Base-by-base conservation (phyloP, 2,888 invertebrate species). In the Athalia circularis region DNA sequence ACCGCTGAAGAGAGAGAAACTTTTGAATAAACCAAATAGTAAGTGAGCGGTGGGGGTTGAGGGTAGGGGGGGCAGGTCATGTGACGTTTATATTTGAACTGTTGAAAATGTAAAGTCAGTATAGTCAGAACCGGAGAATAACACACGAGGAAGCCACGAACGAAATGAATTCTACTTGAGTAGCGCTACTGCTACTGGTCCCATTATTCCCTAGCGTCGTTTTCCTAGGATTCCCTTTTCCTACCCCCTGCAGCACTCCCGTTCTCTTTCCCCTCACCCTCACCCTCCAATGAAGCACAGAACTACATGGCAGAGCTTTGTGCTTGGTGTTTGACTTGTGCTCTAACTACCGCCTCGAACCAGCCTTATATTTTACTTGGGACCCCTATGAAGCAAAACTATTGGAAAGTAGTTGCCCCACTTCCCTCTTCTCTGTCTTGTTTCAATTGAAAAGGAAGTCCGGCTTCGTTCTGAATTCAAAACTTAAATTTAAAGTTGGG, bases 111-210 rank as follows among this genome's bases (percentile, higher is more conserved):
- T 59, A 45, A 59, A 72, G 72, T 29, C 59, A 72, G 8, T 59
- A 68, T 54, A 72, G 75, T 64, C 29, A 75, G 79, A 79, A 79
- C 75, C 68, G 77, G 82, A 81, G 77, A 84, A 83, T 84, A 84
- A 83, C 83, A 83, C 80, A 82, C 80, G 81, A 75, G 74, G 79
- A 82, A 80, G 81, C 80, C 79, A 80, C 79, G 81, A 77, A 81
- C 83, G 80, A 83, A 84, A 84, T 85, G 83, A 84, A 84, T 85
- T 85, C 83, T 80, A 84, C 84, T 86, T 81, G 82, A 82, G 80
- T 83, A 80, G 81, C 83, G 70, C 77, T 62, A 50, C 75, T 50
- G 48, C 72, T 54, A n/a, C 15, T 9, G 64, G 75, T 64, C 52
- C 75, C 50, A 75, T 75, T 75, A 75, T 64, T 75, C 75, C 75